A percentile compares a stretch with the other conserved stretches of the same genome.
These are phyloP conservation scores for Rhogogaster chlorosoma DNA, from an alignment of 2,888 invertebrate genomes.

Conservation along the genomic window DNA sequence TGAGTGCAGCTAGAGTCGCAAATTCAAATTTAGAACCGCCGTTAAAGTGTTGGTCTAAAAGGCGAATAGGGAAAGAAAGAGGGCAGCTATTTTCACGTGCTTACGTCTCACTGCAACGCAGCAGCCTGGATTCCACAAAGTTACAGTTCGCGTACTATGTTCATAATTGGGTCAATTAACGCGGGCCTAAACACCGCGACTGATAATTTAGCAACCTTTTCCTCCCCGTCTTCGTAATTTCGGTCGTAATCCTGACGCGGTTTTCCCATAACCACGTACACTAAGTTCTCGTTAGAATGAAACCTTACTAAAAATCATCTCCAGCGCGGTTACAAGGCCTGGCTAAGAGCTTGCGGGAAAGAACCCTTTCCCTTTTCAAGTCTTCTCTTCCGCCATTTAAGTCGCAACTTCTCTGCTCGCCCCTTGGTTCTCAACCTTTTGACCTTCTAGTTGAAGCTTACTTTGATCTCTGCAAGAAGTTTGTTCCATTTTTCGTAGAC, in stretches of 20 bases:
- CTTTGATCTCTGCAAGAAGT: neutral
- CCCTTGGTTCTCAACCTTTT: neutral
- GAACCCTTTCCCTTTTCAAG: slow-evolving; percentile 37
- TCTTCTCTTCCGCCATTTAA: slow-evolving; percentile 32
- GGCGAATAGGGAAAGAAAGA: neutral
- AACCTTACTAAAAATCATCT: slow-evolving; percentile 33
- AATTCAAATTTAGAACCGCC: slow-evolving; percentile 20
- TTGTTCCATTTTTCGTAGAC: neutral
- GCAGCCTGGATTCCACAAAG: slow-evolving; percentile 26
- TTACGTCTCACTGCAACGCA: neutral
- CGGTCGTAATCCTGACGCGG: neutral
- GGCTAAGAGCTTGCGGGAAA: slow-evolving; percentile 3
- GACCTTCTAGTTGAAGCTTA: neutral
- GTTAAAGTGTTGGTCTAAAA: slow-evolving; percentile 6
- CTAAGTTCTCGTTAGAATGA: slow-evolving; percentile 34
- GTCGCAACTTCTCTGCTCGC: slow-evolving; percentile 4
- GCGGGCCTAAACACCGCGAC: slow-evolving; percentile 12
- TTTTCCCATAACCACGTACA: neutral
- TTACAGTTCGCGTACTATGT: slow-evolving; percentile 1
- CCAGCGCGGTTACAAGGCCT: slow-evolving; percentile 9
- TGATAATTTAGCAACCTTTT: slow-evolving; percentile 36
- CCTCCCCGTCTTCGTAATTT: neutral
- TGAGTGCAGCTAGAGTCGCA: neutral
- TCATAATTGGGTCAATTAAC: slow-evolving; percentile 43
- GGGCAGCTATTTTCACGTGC: neutral